Evolutionary conservation across 2,888 invertebrate genomes (phyloP).

Genomic region (Tachina lurida): DNA sequence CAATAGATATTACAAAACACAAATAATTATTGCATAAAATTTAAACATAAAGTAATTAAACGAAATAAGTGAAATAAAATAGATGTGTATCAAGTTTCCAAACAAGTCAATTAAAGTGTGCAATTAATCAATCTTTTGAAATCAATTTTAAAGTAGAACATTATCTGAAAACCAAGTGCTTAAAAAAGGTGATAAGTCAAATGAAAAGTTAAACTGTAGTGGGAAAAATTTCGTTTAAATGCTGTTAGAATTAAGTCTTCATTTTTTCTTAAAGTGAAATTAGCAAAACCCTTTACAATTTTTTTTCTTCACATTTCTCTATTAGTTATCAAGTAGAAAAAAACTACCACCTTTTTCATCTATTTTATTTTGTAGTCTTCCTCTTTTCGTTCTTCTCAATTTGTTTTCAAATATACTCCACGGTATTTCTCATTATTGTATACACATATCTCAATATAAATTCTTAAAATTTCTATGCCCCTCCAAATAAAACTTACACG

Average conservation of each 20-base stretch:
- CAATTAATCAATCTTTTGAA: slow-evolving; percentile 37
- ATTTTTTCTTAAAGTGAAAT: slow-evolving; percentile 13
- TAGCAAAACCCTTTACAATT: slow-evolving; percentile 25
- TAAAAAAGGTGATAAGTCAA: slow-evolving; percentile 35
- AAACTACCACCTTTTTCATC: slow-evolving; percentile 50
- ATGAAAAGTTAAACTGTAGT: background rate
- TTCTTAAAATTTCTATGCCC: slow-evolving; percentile 33
- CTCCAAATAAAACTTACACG: background rate
- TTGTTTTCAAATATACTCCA: slow-evolving; percentile 64
- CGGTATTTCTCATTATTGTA: slow-evolving; percentile 44
- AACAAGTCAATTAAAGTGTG: slow-evolving; percentile 68
- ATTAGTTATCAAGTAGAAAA: slow-evolving; percentile 17
- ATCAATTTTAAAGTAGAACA: background rate
- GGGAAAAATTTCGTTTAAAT: background rate
- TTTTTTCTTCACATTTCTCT: slow-evolving; percentile 29
- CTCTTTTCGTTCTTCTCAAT: slow-evolving; percentile 64
- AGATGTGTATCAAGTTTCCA: background rate
- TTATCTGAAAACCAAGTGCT: background rate
- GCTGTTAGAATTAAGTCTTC: slow-evolving; percentile 13
- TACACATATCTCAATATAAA: slow-evolving; percentile 47
- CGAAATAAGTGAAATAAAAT: slow-evolving; percentile 17
- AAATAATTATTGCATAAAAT: slow-evolving; percentile 66
- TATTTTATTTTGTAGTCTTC: slow-evolving; percentile 1
- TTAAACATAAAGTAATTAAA: slow-evolving; percentile 25
- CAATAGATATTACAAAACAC: slow-evolving; percentile 50